Conservation (phyloP, 2,888 invertebrate genomes). For the Lochmaea capreae region DNA sequence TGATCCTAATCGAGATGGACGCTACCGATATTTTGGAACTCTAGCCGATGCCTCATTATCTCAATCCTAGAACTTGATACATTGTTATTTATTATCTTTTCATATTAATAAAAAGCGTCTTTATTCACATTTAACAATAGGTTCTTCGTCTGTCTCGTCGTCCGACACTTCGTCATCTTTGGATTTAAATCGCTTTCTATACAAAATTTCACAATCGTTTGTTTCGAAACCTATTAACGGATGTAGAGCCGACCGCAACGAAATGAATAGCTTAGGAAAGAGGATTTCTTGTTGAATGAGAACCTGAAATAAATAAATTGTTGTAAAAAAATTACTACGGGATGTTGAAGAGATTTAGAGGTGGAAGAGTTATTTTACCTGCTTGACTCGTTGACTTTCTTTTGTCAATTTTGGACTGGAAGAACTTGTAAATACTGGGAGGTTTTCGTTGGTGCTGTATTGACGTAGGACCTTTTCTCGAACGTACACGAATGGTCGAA, state of each 20-base stretch:
- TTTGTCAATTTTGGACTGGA: conserved; percentile 59
- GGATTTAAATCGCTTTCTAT: conserved; percentile 71
- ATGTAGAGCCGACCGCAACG: conserved; percentile 80
- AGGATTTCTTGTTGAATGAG: conserved; percentile 80
- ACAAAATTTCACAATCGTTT: conserved; percentile 69
- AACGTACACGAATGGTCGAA: conserved; percentile 89
- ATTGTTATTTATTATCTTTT: not conserved
- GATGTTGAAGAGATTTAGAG: not conserved
- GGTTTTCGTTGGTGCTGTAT: conserved; percentile 78
- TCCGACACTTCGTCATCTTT: conserved; percentile 71
- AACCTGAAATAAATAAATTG: conserved; percentile 56
- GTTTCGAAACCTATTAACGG: conserved; percentile 69
- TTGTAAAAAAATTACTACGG: not conserved
- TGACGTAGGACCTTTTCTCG: conserved; percentile 80
- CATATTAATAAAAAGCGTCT: not conserved
- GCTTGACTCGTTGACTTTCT: conserved; percentile 71
- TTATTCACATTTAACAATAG: conserved; percentile 68
- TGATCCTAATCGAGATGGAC: not conserved
- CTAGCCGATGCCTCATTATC: not conserved
- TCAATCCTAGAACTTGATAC: conserved; percentile 1
- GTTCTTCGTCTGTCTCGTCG: conserved; percentile 76
- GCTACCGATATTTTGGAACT: not conserved
- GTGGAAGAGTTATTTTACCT: conserved; percentile 54
- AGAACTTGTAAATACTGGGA: conserved; percentile 70
- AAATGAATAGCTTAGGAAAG: conserved; percentile 80